Evolutionary conservation across 2,888 invertebrate species (phyloP).

Genomic region (Himalopsyche anomala): DNA sequence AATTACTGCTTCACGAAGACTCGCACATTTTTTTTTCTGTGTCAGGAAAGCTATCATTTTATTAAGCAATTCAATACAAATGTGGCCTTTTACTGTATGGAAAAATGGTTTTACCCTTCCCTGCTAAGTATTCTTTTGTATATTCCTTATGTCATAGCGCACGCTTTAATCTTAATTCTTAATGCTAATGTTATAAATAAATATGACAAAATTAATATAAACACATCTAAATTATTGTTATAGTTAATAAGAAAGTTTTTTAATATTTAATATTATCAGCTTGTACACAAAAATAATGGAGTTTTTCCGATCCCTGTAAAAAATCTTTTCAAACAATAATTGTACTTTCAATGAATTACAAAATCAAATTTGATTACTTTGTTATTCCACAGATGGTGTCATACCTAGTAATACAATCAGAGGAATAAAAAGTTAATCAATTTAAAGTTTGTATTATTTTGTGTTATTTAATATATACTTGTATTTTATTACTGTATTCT

Average conservation of each 20-base stretch:
- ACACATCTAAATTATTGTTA: slow-evolving; percentile 55
- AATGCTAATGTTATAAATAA: slow-evolving; percentile 52
- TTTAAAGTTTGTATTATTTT: too few species aligned
- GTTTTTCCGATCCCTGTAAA: not conserved
- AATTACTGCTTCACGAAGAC: too few species aligned
- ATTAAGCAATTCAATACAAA: not conserved
- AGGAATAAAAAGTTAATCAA: too few species aligned
- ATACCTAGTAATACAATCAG: too few species aligned
- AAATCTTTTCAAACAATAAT: too few species aligned
- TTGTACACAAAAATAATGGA: not conserved
- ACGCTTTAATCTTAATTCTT: slow-evolving; percentile 55
- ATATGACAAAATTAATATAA: slow-evolving; percentile 60
- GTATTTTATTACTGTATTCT: too few species aligned
- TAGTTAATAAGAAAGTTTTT: slow-evolving; percentile 9
- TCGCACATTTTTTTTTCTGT: too few species aligned
- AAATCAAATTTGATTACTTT: too few species aligned
- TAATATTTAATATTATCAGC: not conserved
- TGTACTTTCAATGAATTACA: too few species aligned
- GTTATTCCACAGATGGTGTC: too few species aligned
- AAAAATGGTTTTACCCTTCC: not conserved
- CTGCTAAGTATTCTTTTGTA: not conserved
- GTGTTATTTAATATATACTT: too few species aligned
- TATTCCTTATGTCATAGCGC: slow-evolving; percentile 24
- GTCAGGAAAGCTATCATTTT: too few species aligned
- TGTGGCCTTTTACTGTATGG: slow-evolving; percentile 8